Evolutionary conservation across 2,797 vertebrate genomes (phyloP), one percentile per base, ranked within the genome.

Genomic region (Mastacembelus armatus): DNA sequence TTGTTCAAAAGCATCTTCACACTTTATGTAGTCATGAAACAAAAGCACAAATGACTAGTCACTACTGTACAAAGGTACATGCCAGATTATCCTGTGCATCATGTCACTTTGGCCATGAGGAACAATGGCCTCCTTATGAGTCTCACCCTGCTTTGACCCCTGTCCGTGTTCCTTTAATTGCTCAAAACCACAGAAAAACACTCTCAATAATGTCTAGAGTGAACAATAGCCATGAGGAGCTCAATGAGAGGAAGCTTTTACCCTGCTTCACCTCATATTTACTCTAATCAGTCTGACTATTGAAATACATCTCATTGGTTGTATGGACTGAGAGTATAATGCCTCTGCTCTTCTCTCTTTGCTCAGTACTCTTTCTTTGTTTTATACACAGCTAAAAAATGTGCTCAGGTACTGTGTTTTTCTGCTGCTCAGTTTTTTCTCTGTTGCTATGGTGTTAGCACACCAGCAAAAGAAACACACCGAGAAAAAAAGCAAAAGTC

Each of bases 241-340:
- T 55, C 43, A 39, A 60, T 65, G 56, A 78, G 55, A 32, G 50
- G 65, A 78, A 83, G 71, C 67, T 72, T 82, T 87, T 48, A 85
- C 80, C 80, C 48, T 75, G 61, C 52, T 54, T 73, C 26, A 79
- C 85, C 87, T 83, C 73, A 44, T 78, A 90, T 90, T 90, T 78
- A 76, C 81, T 84, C 63, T 74, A 89, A 91, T 88, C 89, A 93
- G 78, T 63, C 51, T 69, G 54, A 74, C 72, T 89, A 78, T 87
- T 75, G 68, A 78, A 80, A 77, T 69, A 69, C 78, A 71, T 57
- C 56, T 70, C 40, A 14, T 38, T 27, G 57, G 19, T 7, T 61
- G 21, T 6, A 27, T 33, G n/a, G 45, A 45, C 4, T 10, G 19
- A 33, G 55, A 3, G n/a, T n/a, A 10, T 22, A 11, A 36, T 10